A percentile compares a stretch with the other conserved stretches of the same genome.
Evolutionary conservation across 2,888 invertebrate genomes (phyloP).

Genomic region (Acleris emargana): DNA sequence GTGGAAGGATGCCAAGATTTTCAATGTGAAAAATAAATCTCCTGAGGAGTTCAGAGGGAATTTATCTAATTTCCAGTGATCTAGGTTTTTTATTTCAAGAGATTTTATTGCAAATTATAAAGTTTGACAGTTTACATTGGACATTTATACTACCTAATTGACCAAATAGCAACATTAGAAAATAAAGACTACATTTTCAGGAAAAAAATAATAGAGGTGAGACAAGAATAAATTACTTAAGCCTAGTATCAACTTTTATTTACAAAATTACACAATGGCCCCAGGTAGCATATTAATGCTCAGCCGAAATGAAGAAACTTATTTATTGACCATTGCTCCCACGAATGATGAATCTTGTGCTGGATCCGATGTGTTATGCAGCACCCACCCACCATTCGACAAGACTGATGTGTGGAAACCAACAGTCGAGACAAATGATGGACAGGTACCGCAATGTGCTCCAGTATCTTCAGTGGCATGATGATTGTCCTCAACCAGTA

Average conservation of each 20-base stretch:
- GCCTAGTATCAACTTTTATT: too few species aligned
- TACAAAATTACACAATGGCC: too few species aligned
- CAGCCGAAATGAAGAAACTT: too few species aligned
- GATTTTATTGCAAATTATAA: background rate
- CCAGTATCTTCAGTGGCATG: constrained; percentile 32
- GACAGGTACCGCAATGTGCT: constrained; percentile 48
- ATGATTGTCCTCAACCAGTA: constrained; percentile 38
- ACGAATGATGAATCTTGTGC: background rate
- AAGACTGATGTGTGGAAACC: constrained; percentile 72
- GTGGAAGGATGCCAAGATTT: constrained; percentile 13
- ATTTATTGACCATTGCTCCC: too few species aligned
- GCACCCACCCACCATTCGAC: constrained; percentile 80
- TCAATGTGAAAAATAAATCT: background rate
- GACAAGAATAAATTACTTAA: too few species aligned
- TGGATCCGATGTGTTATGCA: constrained; percentile 45
- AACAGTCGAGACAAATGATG: constrained; percentile 71
- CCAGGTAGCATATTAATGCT: too few species aligned
- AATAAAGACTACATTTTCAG: too few species aligned
- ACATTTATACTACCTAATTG: too few species aligned
- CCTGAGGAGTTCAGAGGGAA: background rate
- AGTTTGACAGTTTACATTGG: too few species aligned
- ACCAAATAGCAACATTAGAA: too few species aligned
- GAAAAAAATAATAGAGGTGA: too few species aligned
- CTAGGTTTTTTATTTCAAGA: background rate
- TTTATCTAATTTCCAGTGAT: background rate